Percentiles rank a stretch among this genome's conserved stretches.
These are phyloP conservation scores for Magallana gigas DNA, from an alignment of 1,140 invertebrate genomes.

Conservation along the genomic window DNA sequence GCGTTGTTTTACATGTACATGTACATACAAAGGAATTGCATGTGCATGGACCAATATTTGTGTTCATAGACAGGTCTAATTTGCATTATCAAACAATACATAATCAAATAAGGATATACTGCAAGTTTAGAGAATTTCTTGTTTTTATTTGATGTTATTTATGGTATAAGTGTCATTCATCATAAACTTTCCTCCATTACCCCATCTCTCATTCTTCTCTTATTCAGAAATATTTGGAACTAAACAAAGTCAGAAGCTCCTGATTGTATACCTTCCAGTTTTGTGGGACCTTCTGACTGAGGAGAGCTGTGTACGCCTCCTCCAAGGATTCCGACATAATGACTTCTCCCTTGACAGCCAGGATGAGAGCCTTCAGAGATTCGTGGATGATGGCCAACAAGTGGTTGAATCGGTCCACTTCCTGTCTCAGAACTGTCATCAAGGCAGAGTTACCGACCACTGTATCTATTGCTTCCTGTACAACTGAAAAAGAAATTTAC, in stretches of 20 bases:
- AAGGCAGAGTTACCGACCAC: conserved; percentile 79
- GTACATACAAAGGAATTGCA: too few species aligned
- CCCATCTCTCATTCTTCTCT: too few species aligned
- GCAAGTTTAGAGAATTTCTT: too few species aligned
- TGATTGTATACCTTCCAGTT: conserved; percentile 73
- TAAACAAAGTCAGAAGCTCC: background rate
- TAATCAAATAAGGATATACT: too few species aligned
- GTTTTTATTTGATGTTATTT: too few species aligned
- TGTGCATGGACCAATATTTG: too few species aligned
- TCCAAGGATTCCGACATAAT: conserved; percentile 93
- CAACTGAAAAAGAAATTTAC: conserved; percentile 58
- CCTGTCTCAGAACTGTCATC: conserved; percentile 90
- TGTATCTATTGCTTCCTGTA: conserved; percentile 65
- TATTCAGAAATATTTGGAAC: too few species aligned
- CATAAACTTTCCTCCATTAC: too few species aligned
- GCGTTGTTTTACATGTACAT: too few species aligned
- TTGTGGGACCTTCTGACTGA: conserved; percentile 85
- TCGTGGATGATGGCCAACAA: conserved; percentile 85
- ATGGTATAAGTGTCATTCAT: too few species aligned
- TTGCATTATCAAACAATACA: too few species aligned
- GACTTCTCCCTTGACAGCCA: conserved; percentile 89
- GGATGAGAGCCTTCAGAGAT: conserved; percentile 86
- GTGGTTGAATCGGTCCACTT: conserved; percentile 90
- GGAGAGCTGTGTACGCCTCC: conserved; percentile 87
- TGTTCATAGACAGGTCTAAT: too few species aligned